Percentiles rank a stretch among this genome's conserved stretches.
These are phyloP conservation scores for Pangasianodon gigas DNA, from an alignment of 2,113 vertebrate genomes.

Conservation along the genomic window DNA sequence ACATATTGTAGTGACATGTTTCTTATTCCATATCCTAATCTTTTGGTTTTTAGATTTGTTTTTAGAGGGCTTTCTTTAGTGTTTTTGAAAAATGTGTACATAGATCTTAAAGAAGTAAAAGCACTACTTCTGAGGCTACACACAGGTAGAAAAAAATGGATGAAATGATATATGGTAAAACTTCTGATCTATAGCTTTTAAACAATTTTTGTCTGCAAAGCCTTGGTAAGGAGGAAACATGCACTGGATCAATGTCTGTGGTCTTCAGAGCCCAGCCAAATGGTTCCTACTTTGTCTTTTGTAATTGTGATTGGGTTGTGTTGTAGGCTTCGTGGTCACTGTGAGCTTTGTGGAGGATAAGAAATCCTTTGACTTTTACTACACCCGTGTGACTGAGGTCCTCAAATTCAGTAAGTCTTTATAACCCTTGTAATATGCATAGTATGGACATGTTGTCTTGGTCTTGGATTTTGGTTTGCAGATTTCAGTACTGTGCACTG, in stretches of 20 bases:
- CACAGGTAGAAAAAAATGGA: not conserved
- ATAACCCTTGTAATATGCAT: not conserved
- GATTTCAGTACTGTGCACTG: not conserved
- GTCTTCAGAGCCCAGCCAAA: not conserved
- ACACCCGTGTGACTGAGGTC: constrained; percentile 45
- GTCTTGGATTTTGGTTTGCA: not conserved
- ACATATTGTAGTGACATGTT: not conserved
- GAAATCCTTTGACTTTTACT: constrained; percentile 70
- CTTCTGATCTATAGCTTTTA: not conserved
- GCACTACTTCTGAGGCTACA: not conserved
- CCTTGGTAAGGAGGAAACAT: not conserved
- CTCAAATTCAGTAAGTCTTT: constrained; percentile 66
- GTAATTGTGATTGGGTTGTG: constrained; percentile 10
- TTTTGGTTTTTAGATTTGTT: not conserved
- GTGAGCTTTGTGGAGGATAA: constrained; percentile 53
- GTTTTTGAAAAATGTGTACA: not conserved
- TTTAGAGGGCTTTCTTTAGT: not conserved
- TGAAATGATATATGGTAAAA: not conserved
- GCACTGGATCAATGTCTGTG: no score
- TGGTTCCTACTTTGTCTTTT: not conserved
- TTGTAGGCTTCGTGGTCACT: constrained; percentile 65
- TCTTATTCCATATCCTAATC: not conserved
- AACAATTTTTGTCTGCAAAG: not conserved
- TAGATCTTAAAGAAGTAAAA: not conserved
- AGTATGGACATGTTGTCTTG: not conserved